Conservation (phyloP, 1,140 invertebrate genomes). For the Drosophila orosa region DNA sequence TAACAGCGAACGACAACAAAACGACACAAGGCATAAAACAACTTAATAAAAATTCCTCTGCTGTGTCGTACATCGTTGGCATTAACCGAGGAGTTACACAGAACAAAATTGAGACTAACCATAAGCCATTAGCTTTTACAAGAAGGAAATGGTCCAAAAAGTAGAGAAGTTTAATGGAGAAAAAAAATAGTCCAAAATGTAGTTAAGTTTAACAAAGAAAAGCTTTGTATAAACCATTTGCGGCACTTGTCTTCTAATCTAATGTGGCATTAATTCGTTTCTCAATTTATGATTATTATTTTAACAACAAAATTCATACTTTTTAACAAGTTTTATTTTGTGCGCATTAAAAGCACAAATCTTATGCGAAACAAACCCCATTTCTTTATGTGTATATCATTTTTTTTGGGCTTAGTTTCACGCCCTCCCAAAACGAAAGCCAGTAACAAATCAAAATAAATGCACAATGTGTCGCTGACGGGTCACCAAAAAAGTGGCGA, state of each 20-base stretch:
- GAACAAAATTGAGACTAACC: not conserved
- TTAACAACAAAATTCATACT: no score
- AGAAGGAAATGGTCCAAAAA: no score
- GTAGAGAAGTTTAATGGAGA: not conserved
- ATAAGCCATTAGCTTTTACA: not conserved
- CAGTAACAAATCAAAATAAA: constrained; percentile 47
- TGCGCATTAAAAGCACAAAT: no score
- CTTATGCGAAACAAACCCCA: no score
- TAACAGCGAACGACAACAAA: constrained; percentile 64
- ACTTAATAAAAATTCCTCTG: constrained; percentile 83
- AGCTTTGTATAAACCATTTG: no score
- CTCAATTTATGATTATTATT: no score
- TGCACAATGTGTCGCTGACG: constrained; percentile 68
- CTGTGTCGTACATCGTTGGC: constrained; percentile 71
- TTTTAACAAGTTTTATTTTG: no score
- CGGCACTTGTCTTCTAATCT: no score
- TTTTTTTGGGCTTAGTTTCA: constrained; percentile 2
- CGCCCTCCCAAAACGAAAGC: not conserved
- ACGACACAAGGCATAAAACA: constrained; percentile 76
- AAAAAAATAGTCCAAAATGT: no score
- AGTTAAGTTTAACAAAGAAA: no score
- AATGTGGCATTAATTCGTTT: no score
- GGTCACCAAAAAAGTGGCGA: constrained; percentile 5
- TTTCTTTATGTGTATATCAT: not conserved
- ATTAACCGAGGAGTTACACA: constrained; percentile 3